Evolutionary conservation across 2,113 vertebrate genomes (phyloP).

Genomic region (Naja naja): DNA sequence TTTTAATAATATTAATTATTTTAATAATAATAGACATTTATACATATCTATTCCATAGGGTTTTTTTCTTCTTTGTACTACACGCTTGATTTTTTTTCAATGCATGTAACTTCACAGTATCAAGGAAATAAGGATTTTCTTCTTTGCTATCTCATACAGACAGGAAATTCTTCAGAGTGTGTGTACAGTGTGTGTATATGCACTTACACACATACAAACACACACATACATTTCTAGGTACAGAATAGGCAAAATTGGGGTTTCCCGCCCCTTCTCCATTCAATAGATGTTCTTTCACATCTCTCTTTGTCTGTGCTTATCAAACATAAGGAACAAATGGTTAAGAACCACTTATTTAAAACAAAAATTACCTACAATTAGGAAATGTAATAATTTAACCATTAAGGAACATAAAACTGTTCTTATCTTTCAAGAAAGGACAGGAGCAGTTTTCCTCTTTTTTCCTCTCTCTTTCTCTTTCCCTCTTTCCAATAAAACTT

Average conservation of each 20-base stretch:
- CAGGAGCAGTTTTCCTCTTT: not conserved
- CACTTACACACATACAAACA: not conserved
- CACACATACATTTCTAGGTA: constrained; percentile 46
- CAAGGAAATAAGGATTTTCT: constrained; percentile 68
- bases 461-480: not conserved
- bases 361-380: constrained; percentile 67
- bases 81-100: constrained; percentile 73
- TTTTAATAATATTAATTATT: constrained; percentile 70
- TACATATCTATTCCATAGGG: constrained; percentile 80
- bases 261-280: constrained; percentile 5
- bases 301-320: constrained; percentile 70
- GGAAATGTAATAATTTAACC: constrained; percentile 70
- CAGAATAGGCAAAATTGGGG: constrained; percentile 53
- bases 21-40: constrained; percentile 84
- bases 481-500: constrained; percentile 58
- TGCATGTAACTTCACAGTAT: constrained; percentile 80
- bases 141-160: constrained; percentile 64
- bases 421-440: constrained; percentile 58
- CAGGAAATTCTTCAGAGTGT: constrained; percentile 47
- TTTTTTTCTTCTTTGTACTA: constrained; percentile 61
- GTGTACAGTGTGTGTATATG: constrained; percentile 1
- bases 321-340: constrained; percentile 61
- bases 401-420: constrained; percentile 58
- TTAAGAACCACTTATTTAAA: constrained; percentile 65
- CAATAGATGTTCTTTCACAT: not conserved